These are phyloP conservation scores for Drosophila sucinea DNA, from an alignment of 1,140 invertebrate species.

Conservation along the genomic window DNA sequence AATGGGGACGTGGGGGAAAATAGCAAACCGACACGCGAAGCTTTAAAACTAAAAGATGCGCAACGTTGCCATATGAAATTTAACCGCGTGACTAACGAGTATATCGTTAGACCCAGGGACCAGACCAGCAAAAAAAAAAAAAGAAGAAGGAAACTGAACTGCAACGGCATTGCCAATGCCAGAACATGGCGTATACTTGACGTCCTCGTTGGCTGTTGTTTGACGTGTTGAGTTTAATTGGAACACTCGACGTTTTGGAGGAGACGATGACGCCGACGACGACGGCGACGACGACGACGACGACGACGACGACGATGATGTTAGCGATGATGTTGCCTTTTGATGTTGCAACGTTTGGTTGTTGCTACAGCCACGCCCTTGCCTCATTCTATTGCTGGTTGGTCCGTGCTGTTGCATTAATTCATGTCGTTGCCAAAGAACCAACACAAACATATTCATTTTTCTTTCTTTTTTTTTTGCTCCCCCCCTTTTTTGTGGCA, in stretches of 20 bases:
- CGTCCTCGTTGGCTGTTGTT: slow-evolving; percentile 64
- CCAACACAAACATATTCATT: slow-evolving; percentile 37
- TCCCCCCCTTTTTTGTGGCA: slow-evolving; percentile 37
- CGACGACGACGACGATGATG: slow-evolving; percentile 32
- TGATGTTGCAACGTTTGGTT: slow-evolving; percentile 62
- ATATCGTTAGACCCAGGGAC: slow-evolving; percentile 66
- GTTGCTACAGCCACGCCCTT: slow-evolving; percentile 11
- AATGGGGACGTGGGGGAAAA: neutral
- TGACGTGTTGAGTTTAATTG: slow-evolving; percentile 80
- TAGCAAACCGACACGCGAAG: slow-evolving; percentile 12
- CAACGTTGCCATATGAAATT: slow-evolving; percentile 63
- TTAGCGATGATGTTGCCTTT: slow-evolving; percentile 43
- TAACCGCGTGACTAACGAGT: slow-evolving; percentile 76
- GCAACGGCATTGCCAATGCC: slow-evolving; percentile 54
- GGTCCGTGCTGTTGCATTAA: slow-evolving; percentile 59
- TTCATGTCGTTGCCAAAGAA: slow-evolving; percentile 62
- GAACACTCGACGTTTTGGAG: slow-evolving; percentile 63
- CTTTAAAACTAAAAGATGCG: slow-evolving; percentile 66
- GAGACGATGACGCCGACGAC: slow-evolving; percentile 12
- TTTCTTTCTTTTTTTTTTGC: slow-evolving; percentile 49
- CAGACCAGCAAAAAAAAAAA: slow-evolving; percentile 12
- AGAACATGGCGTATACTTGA: slow-evolving; percentile 72
- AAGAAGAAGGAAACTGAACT: slow-evolving; percentile 6
- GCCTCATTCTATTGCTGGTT: slow-evolving; percentile 10
- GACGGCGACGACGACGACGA: slow-evolving; percentile 18